These are phyloP conservation scores for Pseudochirops cupreus DNA, from an alignment of 2,797 vertebrate species.

Conservation along the genomic window DNA sequence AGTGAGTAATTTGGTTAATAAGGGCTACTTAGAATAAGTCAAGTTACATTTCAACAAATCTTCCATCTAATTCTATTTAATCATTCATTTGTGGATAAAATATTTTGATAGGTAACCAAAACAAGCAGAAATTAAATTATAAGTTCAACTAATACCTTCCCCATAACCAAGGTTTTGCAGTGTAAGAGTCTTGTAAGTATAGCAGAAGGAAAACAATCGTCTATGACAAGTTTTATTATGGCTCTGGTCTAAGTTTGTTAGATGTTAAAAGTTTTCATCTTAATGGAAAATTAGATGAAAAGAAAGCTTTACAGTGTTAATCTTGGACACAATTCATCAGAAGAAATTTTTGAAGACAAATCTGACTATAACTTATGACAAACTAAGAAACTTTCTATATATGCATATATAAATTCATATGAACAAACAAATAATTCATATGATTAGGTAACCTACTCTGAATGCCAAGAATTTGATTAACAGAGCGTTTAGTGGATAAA, in stretches of 20 bases:
- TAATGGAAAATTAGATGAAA: conserved; percentile 31
- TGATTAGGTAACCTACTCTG: conserved; percentile 16
- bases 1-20: conserved; percentile 28
- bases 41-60: neutral
- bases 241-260: conserved; percentile 29
- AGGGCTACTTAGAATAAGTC: neutral
- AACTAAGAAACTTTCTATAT: neutral
- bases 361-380: neutral
- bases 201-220: neutral
- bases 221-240: neutral
- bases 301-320: neutral
- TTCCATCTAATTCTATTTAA: conserved; percentile 40
- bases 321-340: conserved; percentile 16
- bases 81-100: conserved; percentile 17
- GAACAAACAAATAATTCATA: neutral
- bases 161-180: neutral
- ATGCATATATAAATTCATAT: neutral
- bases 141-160: neutral
- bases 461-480: neutral
- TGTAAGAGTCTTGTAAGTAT: neutral
- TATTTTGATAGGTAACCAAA: conserved; percentile 30
- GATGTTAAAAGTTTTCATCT: conserved; percentile 11
- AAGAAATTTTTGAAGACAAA: conserved; percentile 24
- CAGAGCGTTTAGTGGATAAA: neutral
- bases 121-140: conserved; percentile 27